Evolutionary conservation across 2,113 vertebrate species (phyloP).

Genomic region (Pterocles burchelli): DNA sequence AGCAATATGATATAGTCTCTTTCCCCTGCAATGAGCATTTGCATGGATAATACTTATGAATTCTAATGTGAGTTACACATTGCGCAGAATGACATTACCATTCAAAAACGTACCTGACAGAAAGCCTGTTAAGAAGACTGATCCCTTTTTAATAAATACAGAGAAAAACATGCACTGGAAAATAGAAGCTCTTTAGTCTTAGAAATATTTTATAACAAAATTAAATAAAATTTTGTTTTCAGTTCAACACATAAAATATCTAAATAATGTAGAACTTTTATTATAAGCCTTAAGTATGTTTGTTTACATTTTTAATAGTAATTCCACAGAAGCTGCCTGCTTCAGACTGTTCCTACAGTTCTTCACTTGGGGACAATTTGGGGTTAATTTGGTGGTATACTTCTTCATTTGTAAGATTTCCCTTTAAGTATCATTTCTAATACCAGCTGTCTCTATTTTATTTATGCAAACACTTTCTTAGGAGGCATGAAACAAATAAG

Average conservation of each 20-base stretch:
- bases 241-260: neutral
- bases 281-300: neutral
- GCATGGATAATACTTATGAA: constrained; percentile 14
- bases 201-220: neutral
- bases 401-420: constrained; percentile 3
- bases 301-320: neutral
- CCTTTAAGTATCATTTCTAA: neutral
- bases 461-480: neutral
- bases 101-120: neutral
- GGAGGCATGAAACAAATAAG: neutral
- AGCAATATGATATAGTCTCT: neutral
- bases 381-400: neutral
- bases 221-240: neutral
- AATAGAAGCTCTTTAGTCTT: neutral
- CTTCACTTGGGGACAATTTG: neutral
- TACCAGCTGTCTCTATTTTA: neutral
- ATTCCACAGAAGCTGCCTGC: neutral
- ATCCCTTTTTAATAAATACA: neutral
- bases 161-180: neutral
- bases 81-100: neutral
- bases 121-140: neutral
- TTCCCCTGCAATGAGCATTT: neutral
- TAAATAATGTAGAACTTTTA: neutral
- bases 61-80: constrained; percentile 12
- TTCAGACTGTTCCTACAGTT: neutral